Evolutionary conservation across 2,888 invertebrate species (phyloP), one percentile per base, ranked within the genome.

Genomic region (Spisula subtruncata): DNA sequence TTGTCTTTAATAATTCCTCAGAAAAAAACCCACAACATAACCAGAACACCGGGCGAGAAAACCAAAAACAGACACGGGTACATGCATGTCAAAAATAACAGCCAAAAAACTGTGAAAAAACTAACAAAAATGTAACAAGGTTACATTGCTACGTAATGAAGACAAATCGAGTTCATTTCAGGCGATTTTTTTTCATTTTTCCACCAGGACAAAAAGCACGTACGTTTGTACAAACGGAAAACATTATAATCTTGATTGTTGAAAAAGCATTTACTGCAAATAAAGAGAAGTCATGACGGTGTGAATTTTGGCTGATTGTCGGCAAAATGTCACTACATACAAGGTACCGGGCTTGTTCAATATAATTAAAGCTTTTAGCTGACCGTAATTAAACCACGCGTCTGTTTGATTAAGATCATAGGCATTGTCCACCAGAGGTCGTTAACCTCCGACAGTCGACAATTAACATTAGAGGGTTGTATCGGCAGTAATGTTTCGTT

Each of bases 331-430:
- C 60, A 66, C 4, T 25, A 25, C 25, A 66, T 25, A 66, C 60
- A 66, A 66, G 60, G 60, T 66, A 66, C 60, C 25, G 25, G 25
- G 25, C 25, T 6, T 51, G 25, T 66, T 25, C n/a, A 12, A 6
- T 25, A 66, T 66, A 25, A 66, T 66, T 66, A 60, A 84, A 18
- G 71, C n/a, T 32, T 71, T 84, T 41, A 48, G 71, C 71, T 14
- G 71, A 25, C 84, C 71, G 25, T 84, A 84, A 84, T 84, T 71
- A 84, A 25, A 29, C 46, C 25, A 12, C 25, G 71, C 60, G 48
- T 84, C 29, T 71, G 84, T 84, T 84, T 83, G 83, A 83, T 83
- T 66, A 83, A 48, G 84, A 84, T 84, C 48, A 71, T 48, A 25
- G 48, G 25, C 48, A 41, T 84, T 84, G 84, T 71, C 71, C 25